Evolutionary conservation across 1,140 invertebrate species (phyloP), one percentile per base, ranked within the genome.

Genomic region (Andricus grossulariae): DNA sequence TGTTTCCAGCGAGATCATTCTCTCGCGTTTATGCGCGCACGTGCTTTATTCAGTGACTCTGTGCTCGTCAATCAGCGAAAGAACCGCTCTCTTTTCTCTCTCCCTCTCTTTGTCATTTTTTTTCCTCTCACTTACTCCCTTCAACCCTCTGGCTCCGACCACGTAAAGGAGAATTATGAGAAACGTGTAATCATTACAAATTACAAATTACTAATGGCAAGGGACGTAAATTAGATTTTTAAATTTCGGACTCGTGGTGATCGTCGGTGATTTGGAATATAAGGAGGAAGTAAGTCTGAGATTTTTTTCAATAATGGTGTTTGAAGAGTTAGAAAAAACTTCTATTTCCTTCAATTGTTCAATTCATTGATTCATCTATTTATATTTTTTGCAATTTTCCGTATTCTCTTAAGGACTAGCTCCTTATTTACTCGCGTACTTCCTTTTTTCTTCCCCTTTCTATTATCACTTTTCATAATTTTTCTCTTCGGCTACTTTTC

Each of bases 31-130:
- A 86, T 88, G 84, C 87, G 85, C 85, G 87, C 88, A 87, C 88
- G 88, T 89, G 88, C 86, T 90, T 91, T 89, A 90, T 87, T 83
- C 81, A 83, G 86, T 88, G 89, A 90, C 89, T 89, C 84, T 57
- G 76, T 74, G 84, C 88, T 90, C 90, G 89, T 90, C 89, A 91
- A 91, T 90, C 89, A 90, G 87, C 82, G 75, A 83, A 80, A 80
- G 86, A 86, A 84, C 78, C 84, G 78, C 80, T 76, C 80, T 57
- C 77, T 78, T 81, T 76, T 77, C 80, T 80, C 74, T 78, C 70
- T 73, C 74, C 66, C 72, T 75, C 74, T 60, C 32, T 51, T 74
- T 51, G 71, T 50, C 74, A 57, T 71, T 21, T 19, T 71, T 52
- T 49, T 54, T 45, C 66, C 70, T 50, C 71, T 57, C 13, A 15